Conservation (phyloP, 2,888 invertebrate species). For the Elmis aenea region DNA sequence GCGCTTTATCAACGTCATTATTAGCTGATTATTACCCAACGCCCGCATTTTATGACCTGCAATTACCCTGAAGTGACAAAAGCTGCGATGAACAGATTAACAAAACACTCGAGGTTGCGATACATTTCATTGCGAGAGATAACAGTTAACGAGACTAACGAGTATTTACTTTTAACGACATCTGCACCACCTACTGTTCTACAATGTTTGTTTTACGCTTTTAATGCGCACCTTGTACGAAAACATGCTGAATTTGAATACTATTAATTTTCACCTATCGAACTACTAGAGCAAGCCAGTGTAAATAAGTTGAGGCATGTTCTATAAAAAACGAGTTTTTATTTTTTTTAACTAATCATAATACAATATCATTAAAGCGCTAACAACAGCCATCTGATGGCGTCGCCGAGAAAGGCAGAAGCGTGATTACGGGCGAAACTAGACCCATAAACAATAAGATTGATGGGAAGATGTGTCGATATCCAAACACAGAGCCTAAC, state of each 20-base stretch:
- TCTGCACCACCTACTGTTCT: conserved; percentile 19
- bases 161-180: conserved; percentile 23
- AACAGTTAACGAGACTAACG: conserved; percentile 24
- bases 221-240: conserved; percentile 18
- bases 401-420: conserved; percentile 24
- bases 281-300: too few relatives aligned
- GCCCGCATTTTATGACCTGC: conserved; percentile 13
- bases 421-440: conserved; percentile 28
- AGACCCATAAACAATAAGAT: conserved; percentile 30
- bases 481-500: conserved; percentile 14
- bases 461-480: conserved; percentile 21
- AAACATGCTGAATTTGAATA: too few relatives aligned
- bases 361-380: conserved; percentile 35
- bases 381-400: conserved; percentile 31
- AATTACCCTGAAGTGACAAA: conserved; percentile 21
- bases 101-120: conserved; percentile 20
- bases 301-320: too few relatives aligned
- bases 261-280: too few relatives aligned
- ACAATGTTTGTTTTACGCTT: conserved; percentile 15
- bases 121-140: conserved; percentile 27
- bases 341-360: conserved; percentile 25
- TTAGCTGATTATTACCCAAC: conserved; percentile 11
- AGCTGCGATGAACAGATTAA: conserved; percentile 19
- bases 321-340: too few relatives aligned
- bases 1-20: conserved; percentile 8